Percentiles rank a stretch among this genome's conserved stretches.
phyloP scores from a whole-genome alignment of 2,888 invertebrate species.

The Ornithoptera priamus region DNA sequence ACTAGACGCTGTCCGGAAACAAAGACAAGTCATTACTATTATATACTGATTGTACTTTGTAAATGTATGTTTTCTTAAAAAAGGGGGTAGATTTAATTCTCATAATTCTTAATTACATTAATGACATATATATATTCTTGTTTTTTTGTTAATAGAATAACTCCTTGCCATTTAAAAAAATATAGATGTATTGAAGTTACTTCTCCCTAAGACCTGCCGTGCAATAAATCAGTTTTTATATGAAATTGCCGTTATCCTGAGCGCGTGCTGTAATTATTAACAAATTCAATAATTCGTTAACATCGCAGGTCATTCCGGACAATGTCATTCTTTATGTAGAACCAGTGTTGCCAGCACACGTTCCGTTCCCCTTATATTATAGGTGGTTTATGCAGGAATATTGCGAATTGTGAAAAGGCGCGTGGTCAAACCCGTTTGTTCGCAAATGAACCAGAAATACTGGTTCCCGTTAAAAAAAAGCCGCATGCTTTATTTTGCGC shows the following conservation, averaged over 20 bases:
- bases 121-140: neutral
- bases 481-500: conserved; percentile 53
- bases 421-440: conserved; percentile 64
- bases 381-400: conserved; percentile 36
- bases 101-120: too few species aligned
- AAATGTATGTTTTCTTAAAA: too few species aligned
- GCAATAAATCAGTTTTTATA: conserved; percentile 35
- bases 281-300: conserved; percentile 72
- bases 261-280: conserved; percentile 61
- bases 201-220: neutral
- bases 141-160: neutral
- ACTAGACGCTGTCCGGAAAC: too few species aligned
- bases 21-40: too few species aligned
- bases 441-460: conserved; percentile 61
- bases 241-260: conserved; percentile 46
- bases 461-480: conserved; percentile 48
- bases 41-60: too few species aligned
- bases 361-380: conserved; percentile 40
- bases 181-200: neutral
- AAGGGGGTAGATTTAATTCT: too few species aligned
- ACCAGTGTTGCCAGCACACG: conserved; percentile 50
- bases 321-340: conserved; percentile 52
- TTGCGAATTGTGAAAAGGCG: conserved; percentile 68
- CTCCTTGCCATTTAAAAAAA: neutral
- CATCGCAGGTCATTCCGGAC: conserved; percentile 68